phyloP scores from a whole-genome alignment of 2,113 vertebrate genomes.

The Cinclus cinclus region DNA sequence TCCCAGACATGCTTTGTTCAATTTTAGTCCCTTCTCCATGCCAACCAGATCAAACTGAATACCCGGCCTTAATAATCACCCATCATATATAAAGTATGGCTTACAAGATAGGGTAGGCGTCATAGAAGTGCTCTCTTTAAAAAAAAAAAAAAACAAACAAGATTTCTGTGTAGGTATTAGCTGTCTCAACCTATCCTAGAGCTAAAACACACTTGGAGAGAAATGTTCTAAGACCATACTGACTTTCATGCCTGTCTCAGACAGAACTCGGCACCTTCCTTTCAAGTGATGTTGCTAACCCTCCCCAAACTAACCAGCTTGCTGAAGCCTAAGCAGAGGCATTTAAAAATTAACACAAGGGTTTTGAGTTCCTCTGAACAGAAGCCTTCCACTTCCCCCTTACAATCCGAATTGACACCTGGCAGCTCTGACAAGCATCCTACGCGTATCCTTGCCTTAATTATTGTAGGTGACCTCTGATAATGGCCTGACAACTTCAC shows the following conservation, averaged over 20 bases:
- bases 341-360: background rate
- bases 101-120: background rate
- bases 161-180: background rate
- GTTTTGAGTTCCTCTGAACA: background rate
- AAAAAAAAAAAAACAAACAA: background rate
- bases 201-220: background rate
- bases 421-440: background rate
- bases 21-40: background rate
- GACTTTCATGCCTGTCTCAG: background rate
- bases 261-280: background rate
- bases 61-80: background rate
- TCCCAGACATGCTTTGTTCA: background rate
- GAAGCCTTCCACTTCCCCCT: background rate
- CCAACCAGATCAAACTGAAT: background rate
- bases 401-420: background rate
- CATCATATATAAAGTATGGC: background rate
- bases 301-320: background rate
- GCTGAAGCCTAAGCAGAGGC: background rate
- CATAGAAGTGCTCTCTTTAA: background rate
- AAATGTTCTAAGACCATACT: background rate
- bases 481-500: background rate
- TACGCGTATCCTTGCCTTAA: background rate
- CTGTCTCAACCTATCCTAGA: background rate
- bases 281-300: background rate
- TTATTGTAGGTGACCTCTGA: background rate